Conservation (phyloP, 2,797 vertebrate species). For the Cheirogaleus major region DNA sequence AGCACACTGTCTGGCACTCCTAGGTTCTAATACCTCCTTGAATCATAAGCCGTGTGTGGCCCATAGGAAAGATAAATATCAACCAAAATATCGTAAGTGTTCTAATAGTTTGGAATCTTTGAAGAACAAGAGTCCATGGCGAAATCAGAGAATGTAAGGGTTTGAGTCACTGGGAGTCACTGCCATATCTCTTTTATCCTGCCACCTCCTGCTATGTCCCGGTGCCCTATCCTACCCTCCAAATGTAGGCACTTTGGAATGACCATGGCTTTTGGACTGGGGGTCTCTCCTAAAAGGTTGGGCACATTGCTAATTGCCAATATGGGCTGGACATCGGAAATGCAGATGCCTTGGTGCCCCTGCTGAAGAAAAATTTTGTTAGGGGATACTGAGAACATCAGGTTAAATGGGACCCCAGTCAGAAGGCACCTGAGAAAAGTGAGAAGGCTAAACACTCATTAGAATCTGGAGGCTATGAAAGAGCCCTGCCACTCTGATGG, state of each 20-base stretch:
- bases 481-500: background rate
- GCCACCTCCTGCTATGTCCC: background rate
- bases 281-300: background rate
- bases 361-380: background rate
- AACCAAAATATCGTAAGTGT: background rate
- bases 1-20: background rate
- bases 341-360: background rate
- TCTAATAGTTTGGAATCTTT: background rate
- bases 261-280: background rate
- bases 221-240: background rate
- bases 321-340: background rate
- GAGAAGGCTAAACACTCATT: background rate
- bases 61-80: background rate
- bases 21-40: background rate
- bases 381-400: background rate
- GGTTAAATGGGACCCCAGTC: background rate
- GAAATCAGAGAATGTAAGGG: background rate
- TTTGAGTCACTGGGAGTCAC: background rate
- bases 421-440: background rate
- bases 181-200: background rate
- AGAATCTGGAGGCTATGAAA: background rate
- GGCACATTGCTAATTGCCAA: background rate
- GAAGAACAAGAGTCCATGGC: background rate
- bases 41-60: background rate
- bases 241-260: background rate